These are phyloP conservation scores for Hypocryptadius cinnamomeus DNA, from an alignment of 2,113 vertebrate genomes.

Conservation along the genomic window DNA sequence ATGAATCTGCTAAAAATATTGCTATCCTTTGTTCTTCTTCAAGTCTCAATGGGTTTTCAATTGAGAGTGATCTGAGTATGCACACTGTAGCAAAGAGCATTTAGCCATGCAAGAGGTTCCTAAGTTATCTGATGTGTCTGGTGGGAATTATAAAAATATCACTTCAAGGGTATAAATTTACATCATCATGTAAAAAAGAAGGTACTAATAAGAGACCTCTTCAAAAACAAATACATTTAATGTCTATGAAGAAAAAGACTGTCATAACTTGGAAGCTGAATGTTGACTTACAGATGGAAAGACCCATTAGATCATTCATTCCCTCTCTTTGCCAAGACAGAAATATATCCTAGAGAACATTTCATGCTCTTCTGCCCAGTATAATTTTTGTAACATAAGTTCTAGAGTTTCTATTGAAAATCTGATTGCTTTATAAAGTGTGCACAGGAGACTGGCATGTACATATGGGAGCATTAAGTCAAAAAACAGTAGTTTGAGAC, in stretches of 20 bases:
- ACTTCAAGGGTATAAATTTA: background rate
- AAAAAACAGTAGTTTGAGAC: background rate
- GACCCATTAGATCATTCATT: slow-evolving; percentile 29
- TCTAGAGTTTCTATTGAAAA: background rate
- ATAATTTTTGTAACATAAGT: background rate
- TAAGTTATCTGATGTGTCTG: background rate
- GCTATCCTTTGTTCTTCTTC: background rate
- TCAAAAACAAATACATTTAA: background rate
- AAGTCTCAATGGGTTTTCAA: background rate
- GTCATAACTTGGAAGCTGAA: background rate
- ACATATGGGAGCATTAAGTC: background rate
- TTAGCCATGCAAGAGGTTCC: background rate
- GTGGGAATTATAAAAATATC: background rate
- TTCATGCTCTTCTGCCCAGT: slow-evolving; percentile 6
- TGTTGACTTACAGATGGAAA: slow-evolving; percentile 38
- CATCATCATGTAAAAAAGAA: background rate
- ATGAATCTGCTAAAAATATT: background rate
- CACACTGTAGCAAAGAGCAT: background rate
- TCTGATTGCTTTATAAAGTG: background rate
- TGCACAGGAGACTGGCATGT: background rate
- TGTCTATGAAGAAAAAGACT: background rate
- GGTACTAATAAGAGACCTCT: background rate
- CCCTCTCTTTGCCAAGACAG: slow-evolving; percentile 22
- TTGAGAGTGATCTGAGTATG: background rate
- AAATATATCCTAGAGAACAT: slow-evolving; percentile 9